These are phyloP conservation scores for Plutella xylostella DNA, from an alignment of 2,888 invertebrate genomes.

Conservation along the genomic window DNA sequence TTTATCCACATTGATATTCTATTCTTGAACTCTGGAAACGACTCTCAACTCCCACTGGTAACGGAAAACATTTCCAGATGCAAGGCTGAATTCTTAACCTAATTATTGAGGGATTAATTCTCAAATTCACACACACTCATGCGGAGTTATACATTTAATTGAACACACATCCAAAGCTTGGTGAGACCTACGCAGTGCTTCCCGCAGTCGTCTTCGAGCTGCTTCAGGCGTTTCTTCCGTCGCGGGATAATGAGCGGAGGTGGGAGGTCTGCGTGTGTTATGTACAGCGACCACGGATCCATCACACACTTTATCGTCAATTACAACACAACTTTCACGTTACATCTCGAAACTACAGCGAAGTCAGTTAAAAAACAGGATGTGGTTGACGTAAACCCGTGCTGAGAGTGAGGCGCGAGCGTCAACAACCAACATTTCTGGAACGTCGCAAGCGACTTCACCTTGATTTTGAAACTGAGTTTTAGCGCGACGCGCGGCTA, in stretches of 20 bases:
- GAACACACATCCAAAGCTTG: constrained; percentile 1
- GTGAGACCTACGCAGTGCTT: constrained; percentile 9
- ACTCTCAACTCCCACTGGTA: too few relatives aligned
- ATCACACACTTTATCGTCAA: constrained; percentile 15
- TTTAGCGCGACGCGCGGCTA: constrained; percentile 52
- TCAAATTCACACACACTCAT: too few relatives aligned
- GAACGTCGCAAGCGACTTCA: constrained; percentile 58
- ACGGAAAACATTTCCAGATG: too few relatives aligned
- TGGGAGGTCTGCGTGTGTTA: constrained; percentile 48
- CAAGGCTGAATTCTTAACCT: too few relatives aligned
- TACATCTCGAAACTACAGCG: background rate
- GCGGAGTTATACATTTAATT: too few relatives aligned
- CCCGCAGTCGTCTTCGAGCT: constrained; percentile 25
- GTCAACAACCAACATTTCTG: constrained; percentile 52
- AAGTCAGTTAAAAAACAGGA: constrained; percentile 27
- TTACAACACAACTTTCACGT: too few relatives aligned
- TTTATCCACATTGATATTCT: too few relatives aligned
- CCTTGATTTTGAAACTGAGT: constrained; percentile 67
- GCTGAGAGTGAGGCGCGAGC: constrained; percentile 28
- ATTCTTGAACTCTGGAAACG: too few relatives aligned
- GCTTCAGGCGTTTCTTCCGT: constrained; percentile 57
- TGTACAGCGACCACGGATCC: constrained; percentile 62
- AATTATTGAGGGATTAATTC: too few relatives aligned
- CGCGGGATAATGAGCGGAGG: constrained; percentile 56
- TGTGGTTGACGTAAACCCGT: constrained; percentile 36